Percentiles rank a stretch among this genome's conserved stretches.
phyloP scores from a whole-genome alignment of 2,113 vertebrate genomes.

The Tiliqua scincoides region DNA sequence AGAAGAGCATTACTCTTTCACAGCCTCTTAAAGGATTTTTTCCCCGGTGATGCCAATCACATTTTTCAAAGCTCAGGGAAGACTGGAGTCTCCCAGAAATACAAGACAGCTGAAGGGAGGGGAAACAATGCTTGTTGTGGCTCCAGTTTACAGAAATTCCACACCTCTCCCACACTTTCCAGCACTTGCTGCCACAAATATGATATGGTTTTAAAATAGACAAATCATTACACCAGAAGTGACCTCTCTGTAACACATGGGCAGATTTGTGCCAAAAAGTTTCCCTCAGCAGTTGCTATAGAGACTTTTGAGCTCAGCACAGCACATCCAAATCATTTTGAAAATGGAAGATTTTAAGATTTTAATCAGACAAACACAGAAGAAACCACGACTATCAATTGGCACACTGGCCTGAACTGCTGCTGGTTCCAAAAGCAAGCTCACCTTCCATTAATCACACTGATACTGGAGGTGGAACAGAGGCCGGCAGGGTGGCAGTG shows the following conservation, averaged over 20 bases:
- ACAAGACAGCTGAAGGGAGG: not conserved
- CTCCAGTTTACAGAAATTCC: slow-evolving; percentile 11
- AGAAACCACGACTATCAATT: slow-evolving; percentile 29
- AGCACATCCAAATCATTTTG: slow-evolving; percentile 60
- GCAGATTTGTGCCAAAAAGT: slow-evolving; percentile 50
- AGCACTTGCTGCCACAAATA: not conserved
- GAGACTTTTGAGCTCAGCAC: slow-evolving; percentile 43
- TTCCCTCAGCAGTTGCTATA: slow-evolving; percentile 69
- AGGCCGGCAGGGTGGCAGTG: not conserved
- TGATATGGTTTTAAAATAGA: slow-evolving; percentile 29
- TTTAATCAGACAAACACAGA: slow-evolving; percentile 50
- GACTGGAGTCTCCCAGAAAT: not conserved
- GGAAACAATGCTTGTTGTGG: slow-evolving; percentile 19
- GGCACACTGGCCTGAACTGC: slow-evolving; percentile 18
- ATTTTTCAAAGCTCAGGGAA: not conserved
- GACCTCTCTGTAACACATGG: slow-evolving; percentile 7
- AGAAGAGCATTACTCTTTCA: not conserved
- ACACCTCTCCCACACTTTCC: slow-evolving; percentile 29
- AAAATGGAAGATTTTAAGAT: slow-evolving; percentile 63
- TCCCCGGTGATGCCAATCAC: not conserved
- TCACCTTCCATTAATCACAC: not conserved
- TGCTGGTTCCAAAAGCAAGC: not conserved
- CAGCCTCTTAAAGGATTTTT: not conserved
- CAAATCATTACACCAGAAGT: slow-evolving; percentile 31
- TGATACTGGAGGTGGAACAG: slow-evolving; percentile 34